Base-by-base conservation (phyloP, 2,113 vertebrate species). In the Heliornis fulica region DNA sequence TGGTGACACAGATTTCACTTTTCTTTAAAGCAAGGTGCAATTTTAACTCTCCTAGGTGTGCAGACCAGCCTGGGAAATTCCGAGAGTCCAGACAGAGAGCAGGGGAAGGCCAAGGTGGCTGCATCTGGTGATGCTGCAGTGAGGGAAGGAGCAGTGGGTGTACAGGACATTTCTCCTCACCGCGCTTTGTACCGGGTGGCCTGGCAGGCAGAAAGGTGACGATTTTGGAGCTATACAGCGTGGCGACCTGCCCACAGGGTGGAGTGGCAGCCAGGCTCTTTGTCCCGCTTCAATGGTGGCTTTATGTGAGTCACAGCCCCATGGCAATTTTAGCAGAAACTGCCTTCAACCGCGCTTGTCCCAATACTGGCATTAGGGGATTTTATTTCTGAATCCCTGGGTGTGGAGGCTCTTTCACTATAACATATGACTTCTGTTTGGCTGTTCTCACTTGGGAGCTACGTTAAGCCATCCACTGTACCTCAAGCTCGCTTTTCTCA, bases 131-230 rank as follows among this genome's bases (percentile, higher is more conserved):
- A 23, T 10, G 18, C 31, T 5, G 2, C 1, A 0, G 22, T 15
- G 84, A 46, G 10, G 50, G 45, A 68, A 10, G 34, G 31, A 41
- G 22, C 4, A 0, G 7, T 5, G 43, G 36, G 31, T 1, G 2
- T 20, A 11, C 0, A 0, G 43, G 51, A 66, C 2, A 1, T 21
- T 79, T 70, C 10, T 32, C 31, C 36, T 50, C 5, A 0, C 22
- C 7, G 3, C 10, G 7, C 46, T 43, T 38, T 50, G 34, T 15
- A 18, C 18, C 1, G 15, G 15, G 26, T 45, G 63, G 32, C 26
- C 26, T 9, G 6, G 43, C 43, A 36, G 32, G 28, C 48, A 69
- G 34, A 63, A n/a, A n/a, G 50, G 25, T 0, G 12, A 13, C 10
- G 7, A 36, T 31, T 18, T 2, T 9, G 43, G 51, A 80, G 51